Evolutionary conservation across 2,888 invertebrate genomes (phyloP), one percentile per base, ranked within the genome.

Genomic region (Chironomus tentans): DNA sequence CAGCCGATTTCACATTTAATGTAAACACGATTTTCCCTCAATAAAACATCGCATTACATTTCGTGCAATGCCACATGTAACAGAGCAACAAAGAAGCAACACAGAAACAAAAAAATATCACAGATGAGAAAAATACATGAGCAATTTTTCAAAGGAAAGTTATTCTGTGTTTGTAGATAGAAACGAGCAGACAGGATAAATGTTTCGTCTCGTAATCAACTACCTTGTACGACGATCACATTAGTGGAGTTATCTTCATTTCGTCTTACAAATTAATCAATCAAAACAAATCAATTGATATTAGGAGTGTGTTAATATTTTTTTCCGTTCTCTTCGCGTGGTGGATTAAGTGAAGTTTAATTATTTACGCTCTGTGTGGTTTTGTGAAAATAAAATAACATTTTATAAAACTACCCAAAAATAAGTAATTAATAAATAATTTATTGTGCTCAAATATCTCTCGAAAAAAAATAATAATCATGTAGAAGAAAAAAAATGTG

Each of bases 111-210:
- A 72, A 61, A 72, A 61, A 28, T 28, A 71, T 56, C 71, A 50
- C 22, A 38, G 61, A 72, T 61, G 72, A 18, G 56, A 56, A 74
- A 46, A 62, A 56, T 73, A 56, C 72, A 73, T 50, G 56, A 65
- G 74, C 65, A 65, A 65, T 65, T 65, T 65, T 65, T 21, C 56
- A 56, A 56, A 56, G 65, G 24, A 65, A 65, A 48, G 76, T 76
- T 76, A 76, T 76, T 76, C 76, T 56, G 69, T 76, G 69, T 76
- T 69, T 76, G 76, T 76, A 76, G 48, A 76, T 68, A 48, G 69
- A 50, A 28, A 38, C 68, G 76, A 76, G 61, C 76, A 76, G 76
- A 76, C 76, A 76, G 76, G 76, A 76, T 76, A 69, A 76, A 76
- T 69, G 68, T 50, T 76, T 76, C 69, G 76, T 69, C 69, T 56